These are phyloP conservation scores for Nesidiocoris tenuis DNA, from an alignment of 2,888 invertebrate species.

Conservation along the genomic window DNA sequence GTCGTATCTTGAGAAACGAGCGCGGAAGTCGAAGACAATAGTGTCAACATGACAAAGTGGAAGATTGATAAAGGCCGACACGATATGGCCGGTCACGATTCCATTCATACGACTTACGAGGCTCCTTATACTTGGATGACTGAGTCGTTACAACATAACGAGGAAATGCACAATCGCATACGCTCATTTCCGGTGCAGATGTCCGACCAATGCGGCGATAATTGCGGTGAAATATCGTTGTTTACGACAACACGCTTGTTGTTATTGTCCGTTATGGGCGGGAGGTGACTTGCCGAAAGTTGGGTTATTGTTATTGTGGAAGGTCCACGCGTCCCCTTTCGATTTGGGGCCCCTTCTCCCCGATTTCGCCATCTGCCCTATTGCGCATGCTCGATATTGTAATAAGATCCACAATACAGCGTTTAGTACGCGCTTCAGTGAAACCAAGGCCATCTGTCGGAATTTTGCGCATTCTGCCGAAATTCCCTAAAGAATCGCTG, in stretches of 20 bases:
- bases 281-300: background rate
- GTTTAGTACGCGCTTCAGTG: too few relatives aligned
- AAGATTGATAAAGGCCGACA: background rate
- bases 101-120: background rate
- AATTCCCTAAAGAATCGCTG: too few relatives aligned
- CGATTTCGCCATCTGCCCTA: background rate
- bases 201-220: background rate
- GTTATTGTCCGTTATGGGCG: background rate
- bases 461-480: too few relatives aligned
- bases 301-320: background rate
- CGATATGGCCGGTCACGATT: background rate
- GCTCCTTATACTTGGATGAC: background rate
- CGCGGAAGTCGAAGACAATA: background rate
- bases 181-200: background rate
- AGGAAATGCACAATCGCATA: background rate
- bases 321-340: background rate
- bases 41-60: background rate
- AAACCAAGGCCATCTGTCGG: background rate
- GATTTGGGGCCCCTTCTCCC: too few relatives aligned
- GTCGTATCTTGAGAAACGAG: background rate
- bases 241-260: background rate
- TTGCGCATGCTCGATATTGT: too few relatives aligned
- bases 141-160: background rate
- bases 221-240: background rate
- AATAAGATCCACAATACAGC: background rate